Percentiles rank a stretch among this genome's conserved stretches.
phyloP scores from a whole-genome alignment of 2,113 vertebrate species.

The Pollachius pollachius region DNA sequence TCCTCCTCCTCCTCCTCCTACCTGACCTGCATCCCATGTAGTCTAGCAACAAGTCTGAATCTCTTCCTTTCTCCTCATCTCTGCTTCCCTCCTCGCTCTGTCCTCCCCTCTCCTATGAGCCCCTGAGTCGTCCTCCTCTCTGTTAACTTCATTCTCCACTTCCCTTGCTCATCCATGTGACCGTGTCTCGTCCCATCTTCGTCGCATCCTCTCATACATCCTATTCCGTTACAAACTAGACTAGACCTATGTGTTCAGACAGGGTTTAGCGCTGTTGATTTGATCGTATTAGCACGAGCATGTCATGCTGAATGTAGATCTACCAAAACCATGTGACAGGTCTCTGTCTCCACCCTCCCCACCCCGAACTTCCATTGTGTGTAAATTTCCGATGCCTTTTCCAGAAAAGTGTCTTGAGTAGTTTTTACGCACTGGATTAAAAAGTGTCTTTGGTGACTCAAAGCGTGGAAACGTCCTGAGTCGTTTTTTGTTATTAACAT shows the following conservation, averaged over 20 bases:
- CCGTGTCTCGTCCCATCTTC: constrained; percentile 39
- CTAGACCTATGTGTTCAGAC: constrained; percentile 24
- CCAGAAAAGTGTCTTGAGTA: constrained; percentile 45
- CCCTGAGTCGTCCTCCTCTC: constrained; percentile 1
- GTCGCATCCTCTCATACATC: constrained; percentile 39
- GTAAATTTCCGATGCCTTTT: constrained; percentile 44
- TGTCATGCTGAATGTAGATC: constrained; percentile 51
- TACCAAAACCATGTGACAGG: too few relatives aligned
- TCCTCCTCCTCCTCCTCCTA: constrained; percentile 14
- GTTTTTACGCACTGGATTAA: background rate
- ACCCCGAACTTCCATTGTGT: constrained; percentile 29
- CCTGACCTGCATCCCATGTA: constrained; percentile 27
- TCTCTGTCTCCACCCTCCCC: constrained; percentile 21
- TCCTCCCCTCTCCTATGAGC: background rate
- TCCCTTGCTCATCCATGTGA: constrained; percentile 31
- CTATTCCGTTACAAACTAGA: constrained; percentile 35
- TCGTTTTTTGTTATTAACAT: too few relatives aligned
- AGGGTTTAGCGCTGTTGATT: constrained; percentile 25
- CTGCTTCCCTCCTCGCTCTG: background rate
- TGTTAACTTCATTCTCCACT: constrained; percentile 34
- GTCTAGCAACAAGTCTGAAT: constrained; percentile 14
- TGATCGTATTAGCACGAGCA: constrained; percentile 54
- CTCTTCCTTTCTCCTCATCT: too few relatives aligned
- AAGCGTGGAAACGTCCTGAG: too few relatives aligned
- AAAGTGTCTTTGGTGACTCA: too few relatives aligned